Percentiles rank a stretch among this genome's conserved stretches.
Evolutionary conservation across 2,888 invertebrate species (phyloP).

Genomic region (Eilema depressum): DNA sequence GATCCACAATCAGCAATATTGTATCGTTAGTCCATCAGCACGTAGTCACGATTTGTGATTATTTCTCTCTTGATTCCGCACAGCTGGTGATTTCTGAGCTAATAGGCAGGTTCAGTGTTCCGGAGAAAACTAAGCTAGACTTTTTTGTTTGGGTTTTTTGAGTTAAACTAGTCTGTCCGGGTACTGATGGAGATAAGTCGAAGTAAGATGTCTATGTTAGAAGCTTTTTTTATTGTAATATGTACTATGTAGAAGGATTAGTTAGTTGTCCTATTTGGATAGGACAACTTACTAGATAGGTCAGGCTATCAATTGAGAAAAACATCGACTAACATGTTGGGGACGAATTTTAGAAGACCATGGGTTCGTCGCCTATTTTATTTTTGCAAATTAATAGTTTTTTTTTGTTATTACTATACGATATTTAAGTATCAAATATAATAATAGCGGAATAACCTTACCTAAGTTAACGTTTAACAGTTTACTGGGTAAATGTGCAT

Average conservation of each 20-base stretch:
- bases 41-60: constrained; percentile 31
- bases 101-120: constrained; percentile 20
- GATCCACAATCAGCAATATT: constrained; percentile 20
- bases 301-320: neutral
- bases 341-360: no score
- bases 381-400: no score
- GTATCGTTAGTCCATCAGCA: constrained; percentile 19
- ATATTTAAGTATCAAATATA: no score
- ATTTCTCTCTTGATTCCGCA: constrained; percentile 16
- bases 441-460: no score
- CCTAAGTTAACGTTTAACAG: no score
- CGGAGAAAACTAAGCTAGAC: constrained; percentile 7
- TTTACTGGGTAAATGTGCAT: no score
- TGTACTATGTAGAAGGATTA: no score
- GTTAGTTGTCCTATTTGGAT: neutral
- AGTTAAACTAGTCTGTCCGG: no score
- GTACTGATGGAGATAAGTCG: neutral
- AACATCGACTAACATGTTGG: no score
- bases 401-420: no score
- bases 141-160: constrained; percentile 1
- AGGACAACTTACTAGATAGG: no score
- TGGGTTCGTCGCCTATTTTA: no score
- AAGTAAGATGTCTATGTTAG: neutral
- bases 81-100: constrained; percentile 16
- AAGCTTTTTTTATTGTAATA: neutral